These are phyloP conservation scores for Miltochrista miniata DNA, from an alignment of 2,888 invertebrate species.

Conservation along the genomic window DNA sequence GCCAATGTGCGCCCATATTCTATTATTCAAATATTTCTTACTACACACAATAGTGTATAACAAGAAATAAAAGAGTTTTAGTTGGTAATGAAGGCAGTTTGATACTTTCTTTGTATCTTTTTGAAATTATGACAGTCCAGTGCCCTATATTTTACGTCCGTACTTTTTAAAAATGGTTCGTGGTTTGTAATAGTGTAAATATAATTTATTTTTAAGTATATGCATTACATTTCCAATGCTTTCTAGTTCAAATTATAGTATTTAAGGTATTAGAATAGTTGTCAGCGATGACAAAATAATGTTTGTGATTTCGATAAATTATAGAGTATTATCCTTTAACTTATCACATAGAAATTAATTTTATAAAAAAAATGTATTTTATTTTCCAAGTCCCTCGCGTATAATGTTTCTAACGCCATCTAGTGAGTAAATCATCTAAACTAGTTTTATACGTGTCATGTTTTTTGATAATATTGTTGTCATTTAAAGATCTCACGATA, in stretches of 20 bases:
- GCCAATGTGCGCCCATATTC: too few species aligned
- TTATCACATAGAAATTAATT: constrained; percentile 22
- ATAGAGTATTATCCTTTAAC: constrained; percentile 25
- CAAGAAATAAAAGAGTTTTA: too few species aligned
- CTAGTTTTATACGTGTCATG: background rate
- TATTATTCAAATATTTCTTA: too few species aligned
- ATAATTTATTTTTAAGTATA: constrained; percentile 37
- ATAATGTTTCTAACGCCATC: constrained; percentile 28
- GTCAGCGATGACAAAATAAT: constrained; percentile 35
- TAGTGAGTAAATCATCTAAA: constrained; percentile 26
- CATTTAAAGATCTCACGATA: constrained; percentile 32
- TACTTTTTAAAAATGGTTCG: too few species aligned
- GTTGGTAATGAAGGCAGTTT: too few species aligned
- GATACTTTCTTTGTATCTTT: too few species aligned
- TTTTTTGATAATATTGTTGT: constrained; percentile 3
- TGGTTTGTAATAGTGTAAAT: constrained; percentile 31
- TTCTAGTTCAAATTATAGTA: constrained; percentile 60
- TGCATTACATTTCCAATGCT: constrained; percentile 70
- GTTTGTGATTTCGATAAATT: constrained; percentile 47
- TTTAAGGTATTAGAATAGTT: constrained; percentile 40
- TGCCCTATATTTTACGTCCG: too few species aligned
- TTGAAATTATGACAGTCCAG: too few species aligned
- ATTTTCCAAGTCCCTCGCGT: constrained; percentile 13
- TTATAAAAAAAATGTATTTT: constrained; percentile 5
- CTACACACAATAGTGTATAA: too few species aligned